These are phyloP conservation scores for Drosophila ezoana DNA, from an alignment of 2,888 invertebrate species.

Conservation along the genomic window DNA sequence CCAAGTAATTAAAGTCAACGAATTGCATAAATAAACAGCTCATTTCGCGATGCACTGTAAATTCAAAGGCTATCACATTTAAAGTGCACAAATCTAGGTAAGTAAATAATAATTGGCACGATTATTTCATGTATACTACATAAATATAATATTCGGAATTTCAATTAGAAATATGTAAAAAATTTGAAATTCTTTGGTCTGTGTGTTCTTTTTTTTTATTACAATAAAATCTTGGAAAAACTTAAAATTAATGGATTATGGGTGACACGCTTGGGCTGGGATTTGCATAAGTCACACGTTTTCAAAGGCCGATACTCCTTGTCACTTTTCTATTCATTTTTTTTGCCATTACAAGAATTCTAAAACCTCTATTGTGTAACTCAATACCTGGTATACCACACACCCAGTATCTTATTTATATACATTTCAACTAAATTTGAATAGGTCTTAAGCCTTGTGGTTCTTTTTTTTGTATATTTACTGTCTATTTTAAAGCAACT, in stretches of 20 bases:
- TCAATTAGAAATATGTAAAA: not conserved
- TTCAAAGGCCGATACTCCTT: not conserved
- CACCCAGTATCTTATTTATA: not conserved
- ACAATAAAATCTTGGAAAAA: not conserved
- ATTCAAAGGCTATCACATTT: slow-evolving; percentile 36
- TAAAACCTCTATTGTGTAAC: not conserved
- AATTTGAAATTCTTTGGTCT: not conserved
- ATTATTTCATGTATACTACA: not conserved
- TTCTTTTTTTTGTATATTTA: too few species aligned
- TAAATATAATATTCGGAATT: not conserved
- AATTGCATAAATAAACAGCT: slow-evolving; percentile 60
- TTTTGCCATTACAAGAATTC: not conserved
- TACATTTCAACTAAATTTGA: not conserved
- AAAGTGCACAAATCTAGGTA: slow-evolving; percentile 6
- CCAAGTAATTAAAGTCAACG: slow-evolving; percentile 60
- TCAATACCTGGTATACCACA: not conserved
- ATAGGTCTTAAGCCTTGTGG: too few species aligned
- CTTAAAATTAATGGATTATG: not conserved
- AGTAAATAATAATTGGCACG: not conserved
- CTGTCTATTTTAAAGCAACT: too few species aligned
- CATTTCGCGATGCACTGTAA: slow-evolving; percentile 43
- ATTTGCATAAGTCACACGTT: slow-evolving; percentile 8
- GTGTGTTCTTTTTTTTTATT: not conserved
- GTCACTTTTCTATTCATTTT: not conserved
- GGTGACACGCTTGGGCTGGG: too few species aligned